These are phyloP conservation scores for Mesocricetus auratus DNA, from an alignment of 2,113 vertebrate genomes.

Conservation along the genomic window DNA sequence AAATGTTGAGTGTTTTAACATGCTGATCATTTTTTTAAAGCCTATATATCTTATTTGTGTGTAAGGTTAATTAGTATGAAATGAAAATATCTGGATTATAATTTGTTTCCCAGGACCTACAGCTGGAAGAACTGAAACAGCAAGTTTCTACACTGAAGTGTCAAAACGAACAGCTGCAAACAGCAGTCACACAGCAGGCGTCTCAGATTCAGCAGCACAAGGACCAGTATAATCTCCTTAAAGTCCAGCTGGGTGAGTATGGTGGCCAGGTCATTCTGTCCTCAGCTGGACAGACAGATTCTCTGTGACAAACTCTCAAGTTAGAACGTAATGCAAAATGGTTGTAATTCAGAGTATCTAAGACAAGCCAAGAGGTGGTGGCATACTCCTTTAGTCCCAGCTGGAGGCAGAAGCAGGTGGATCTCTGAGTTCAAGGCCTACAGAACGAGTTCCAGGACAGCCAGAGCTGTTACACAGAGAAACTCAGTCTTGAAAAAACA, in stretches of 20 bases:
- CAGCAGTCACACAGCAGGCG: constrained; percentile 92
- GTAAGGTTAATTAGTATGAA: background rate
- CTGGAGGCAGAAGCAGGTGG: too few species aligned
- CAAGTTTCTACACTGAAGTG: constrained; percentile 88
- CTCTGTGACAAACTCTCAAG: background rate
- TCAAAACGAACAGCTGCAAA: constrained; percentile 94
- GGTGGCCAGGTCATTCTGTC: background rate
- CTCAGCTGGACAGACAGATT: background rate
- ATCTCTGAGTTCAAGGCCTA: too few species aligned
- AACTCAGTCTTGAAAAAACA: background rate
- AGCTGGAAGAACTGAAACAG: constrained; percentile 96
- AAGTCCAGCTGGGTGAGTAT: constrained; percentile 94
- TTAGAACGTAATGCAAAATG: background rate
- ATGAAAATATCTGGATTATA: constrained; percentile 22
- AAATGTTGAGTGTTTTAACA: constrained; percentile 1
- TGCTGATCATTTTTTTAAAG: background rate
- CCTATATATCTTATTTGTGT: constrained; percentile 27
- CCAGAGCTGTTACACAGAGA: background rate
- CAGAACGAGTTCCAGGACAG: too few species aligned
- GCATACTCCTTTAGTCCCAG: too few species aligned
- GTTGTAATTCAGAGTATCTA: background rate
- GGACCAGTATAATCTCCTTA: constrained; percentile 98
- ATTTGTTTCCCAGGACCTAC: constrained; percentile 89
- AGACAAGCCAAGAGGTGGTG: background rate
- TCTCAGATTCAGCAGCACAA: constrained; percentile 98